Evolutionary conservation across 2,888 invertebrate species (phyloP), one percentile per base, ranked within the genome.

Genomic region (Andrena praecox): DNA sequence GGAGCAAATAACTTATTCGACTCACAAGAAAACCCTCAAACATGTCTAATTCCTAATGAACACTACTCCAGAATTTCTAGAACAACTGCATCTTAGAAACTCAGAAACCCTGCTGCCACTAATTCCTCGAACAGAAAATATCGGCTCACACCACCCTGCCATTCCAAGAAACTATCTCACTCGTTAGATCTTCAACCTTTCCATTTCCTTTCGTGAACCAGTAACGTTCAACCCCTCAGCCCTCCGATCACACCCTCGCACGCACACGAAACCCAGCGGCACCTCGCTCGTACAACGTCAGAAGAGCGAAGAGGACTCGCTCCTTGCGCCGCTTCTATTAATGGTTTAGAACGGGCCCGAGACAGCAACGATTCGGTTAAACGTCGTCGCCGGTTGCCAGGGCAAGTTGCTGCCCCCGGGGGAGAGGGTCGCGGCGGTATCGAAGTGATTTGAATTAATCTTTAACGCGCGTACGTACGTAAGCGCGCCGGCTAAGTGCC

Each of bases 371-470:
- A 20, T 35, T 29, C 50, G 50, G 16, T 66, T 29, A 59, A 60
- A 77, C 60, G 77, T 59, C 76, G 70, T 42, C 54, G 33, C 50
- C 60, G 1, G 20, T 63, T 54, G 31, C 8, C 27, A 16, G 29
- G 24, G 48, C 60, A 12, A 31, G 59, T 50, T 73, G 27, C 62
- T 52, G 10, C 0, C 54, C 12, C 16, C 3, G 16, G 50, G 50
- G 48, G 20, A 52, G 24, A 35, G 20, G 27, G 52, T 27, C 27
- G 42, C 27, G 10, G 20, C 12, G 67, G 82, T 85, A 83, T 87
- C 88, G 77, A 83, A 56, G 77, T 85, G 85, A 87, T 87, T 87
- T 80, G 88, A 85, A 87, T 87, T 83, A 85, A 87, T 85, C 86
- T 87, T 87, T 87, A 85, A 87, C 86, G 82, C 85, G 71, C 83